Evolutionary conservation across 37 sponge, comb jelly and placozoan genomes (phyloP).

Genomic region (Dysidea cf. avara): DNA sequence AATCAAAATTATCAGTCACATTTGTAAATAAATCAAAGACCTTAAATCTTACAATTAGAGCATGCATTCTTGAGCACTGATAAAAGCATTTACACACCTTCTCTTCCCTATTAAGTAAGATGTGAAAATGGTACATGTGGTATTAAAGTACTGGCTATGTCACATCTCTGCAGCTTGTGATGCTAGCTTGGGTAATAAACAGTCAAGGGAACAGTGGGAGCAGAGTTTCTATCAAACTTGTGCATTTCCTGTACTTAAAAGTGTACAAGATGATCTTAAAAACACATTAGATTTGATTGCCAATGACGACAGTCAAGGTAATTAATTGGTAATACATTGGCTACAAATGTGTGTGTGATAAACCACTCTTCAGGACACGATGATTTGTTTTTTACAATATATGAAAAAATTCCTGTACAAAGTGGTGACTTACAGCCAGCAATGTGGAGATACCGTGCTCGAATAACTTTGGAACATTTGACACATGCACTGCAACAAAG

Average conservation of each 20-base stretch:
- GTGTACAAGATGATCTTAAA: slow-evolving; percentile 6
- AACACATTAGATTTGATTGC: slow-evolving; percentile 34
- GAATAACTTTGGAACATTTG: slow-evolving; percentile 64
- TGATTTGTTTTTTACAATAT: slow-evolving; percentile 50
- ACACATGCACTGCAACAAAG: slow-evolving; percentile 21
- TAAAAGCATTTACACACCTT: no score
- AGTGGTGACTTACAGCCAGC: slow-evolving; percentile 25
- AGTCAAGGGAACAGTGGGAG: slow-evolving; percentile 10
- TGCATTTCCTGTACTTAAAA: slow-evolving; percentile 5
- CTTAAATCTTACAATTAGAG: no score
- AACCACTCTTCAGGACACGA: slow-evolving; percentile 72
- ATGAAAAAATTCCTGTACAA: slow-evolving; percentile 38
- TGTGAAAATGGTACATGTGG: no score
- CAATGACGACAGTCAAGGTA: slow-evolving; percentile 64
- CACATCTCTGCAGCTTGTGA: no score
- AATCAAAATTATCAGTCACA: no score
- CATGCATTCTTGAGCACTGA: no score
- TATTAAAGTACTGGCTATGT: no score
- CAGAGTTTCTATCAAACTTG: not conserved
- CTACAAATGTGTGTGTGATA: not conserved
- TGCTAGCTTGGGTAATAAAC: no score
- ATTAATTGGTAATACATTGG: not conserved
- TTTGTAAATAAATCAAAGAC: no score
- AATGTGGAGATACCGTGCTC: slow-evolving; percentile 59
- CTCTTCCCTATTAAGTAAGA: no score